These are phyloP conservation scores for Holocentrus rufus DNA, from an alignment of 2,797 vertebrate species.

Conservation along the genomic window DNA sequence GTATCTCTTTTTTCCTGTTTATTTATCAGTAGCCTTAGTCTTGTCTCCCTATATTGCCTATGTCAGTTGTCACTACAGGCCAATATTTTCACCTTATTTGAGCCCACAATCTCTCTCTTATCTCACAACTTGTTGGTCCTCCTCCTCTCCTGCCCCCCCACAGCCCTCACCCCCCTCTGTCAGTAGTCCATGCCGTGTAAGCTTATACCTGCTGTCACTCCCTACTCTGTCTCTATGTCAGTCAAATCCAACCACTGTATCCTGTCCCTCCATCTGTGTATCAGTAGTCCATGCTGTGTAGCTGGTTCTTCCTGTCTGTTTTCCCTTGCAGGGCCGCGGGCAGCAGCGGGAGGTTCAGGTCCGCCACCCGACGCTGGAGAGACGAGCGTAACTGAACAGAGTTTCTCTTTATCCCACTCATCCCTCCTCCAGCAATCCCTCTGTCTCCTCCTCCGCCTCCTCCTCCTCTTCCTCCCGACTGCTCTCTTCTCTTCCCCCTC, in stretches of 20 bases:
- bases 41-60: not conserved
- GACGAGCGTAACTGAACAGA: conserved; percentile 78
- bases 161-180: too few species aligned
- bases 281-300: conserved; percentile 83
- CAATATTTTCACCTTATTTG: not conserved
- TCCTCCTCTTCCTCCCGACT: conserved; percentile 55
- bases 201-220: not conserved
- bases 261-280: conserved; percentile 24
- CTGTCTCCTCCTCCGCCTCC: conserved; percentile 63
- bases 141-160: not conserved
- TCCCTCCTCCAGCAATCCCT: conserved; percentile 53
- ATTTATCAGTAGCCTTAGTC: not conserved
- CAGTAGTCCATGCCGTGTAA: too few species aligned
- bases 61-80: conserved; percentile 1
- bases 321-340: conserved; percentile 78
- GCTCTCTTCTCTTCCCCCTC: conserved; percentile 78
- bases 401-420: conserved; percentile 79
- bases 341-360: conserved; percentile 84
- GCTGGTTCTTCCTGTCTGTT: conserved; percentile 77
- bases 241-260: not conserved
- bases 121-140: not conserved
- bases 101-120: not conserved
- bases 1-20: not conserved
- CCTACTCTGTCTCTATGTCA: not conserved
- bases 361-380: conserved; percentile 70